These are phyloP conservation scores for Hippocampus guttulatus DNA, from an alignment of 2,113 vertebrate genomes.

Conservation along the genomic window DNA sequence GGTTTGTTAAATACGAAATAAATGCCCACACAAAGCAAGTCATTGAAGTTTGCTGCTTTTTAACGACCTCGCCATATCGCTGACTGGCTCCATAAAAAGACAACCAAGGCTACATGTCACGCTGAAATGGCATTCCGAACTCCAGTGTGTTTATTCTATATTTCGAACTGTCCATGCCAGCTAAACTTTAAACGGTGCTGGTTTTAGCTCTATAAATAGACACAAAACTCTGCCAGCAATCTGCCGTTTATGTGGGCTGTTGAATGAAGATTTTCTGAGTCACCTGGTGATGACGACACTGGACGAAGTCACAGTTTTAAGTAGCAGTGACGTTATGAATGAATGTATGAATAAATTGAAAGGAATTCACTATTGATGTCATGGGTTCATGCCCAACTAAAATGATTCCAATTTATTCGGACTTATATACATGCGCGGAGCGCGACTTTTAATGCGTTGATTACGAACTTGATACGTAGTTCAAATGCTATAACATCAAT, in stretches of 20 bases:
- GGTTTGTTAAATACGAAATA: not conserved
- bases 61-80: not conserved
- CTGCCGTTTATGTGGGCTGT: not conserved
- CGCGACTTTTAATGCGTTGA: fast-evolving
- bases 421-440: too few species aligned
- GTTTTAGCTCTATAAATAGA: not conserved
- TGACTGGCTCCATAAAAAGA: not conserved
- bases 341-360: not conserved
- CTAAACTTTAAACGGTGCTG: not conserved
- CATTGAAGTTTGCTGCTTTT: not conserved
- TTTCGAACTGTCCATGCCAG: not conserved
- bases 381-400: not conserved
- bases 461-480: not conserved
- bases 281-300: not conserved
- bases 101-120: not conserved
- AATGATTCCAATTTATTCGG: not conserved
- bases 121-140: conserved; percentile 1
- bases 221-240: not conserved
- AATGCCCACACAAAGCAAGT: not conserved
- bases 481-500: not conserved
- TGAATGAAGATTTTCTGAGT: not conserved
- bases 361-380: not conserved
- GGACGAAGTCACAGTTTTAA: not conserved
- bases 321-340: not conserved
- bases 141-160: not conserved